Conservation (phyloP, 2,888 invertebrate species). For the Conops quadrifasciatus region DNA sequence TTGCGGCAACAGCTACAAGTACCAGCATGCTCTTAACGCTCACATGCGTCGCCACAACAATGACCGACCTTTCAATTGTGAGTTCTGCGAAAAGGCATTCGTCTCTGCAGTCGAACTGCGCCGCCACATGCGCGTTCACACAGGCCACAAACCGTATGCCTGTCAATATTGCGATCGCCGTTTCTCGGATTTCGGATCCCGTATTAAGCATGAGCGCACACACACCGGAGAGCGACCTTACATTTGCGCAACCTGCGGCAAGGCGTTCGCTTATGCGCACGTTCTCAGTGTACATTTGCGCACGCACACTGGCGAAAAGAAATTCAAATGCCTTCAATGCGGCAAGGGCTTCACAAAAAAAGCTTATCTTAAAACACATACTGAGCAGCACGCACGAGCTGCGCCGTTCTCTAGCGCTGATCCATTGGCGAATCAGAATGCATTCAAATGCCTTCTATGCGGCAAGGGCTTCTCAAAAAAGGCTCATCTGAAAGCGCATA, state of each 20-base stretch:
- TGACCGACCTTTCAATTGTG: slow-evolving; percentile 59
- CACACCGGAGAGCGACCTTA: slow-evolving; percentile 64
- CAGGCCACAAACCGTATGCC: slow-evolving; percentile 63
- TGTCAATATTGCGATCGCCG: slow-evolving; percentile 62
- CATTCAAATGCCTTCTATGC: slow-evolving; percentile 60
- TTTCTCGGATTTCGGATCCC: slow-evolving; percentile 65
- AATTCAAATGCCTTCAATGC: slow-evolving; percentile 60
- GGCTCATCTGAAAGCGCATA: slow-evolving; percentile 57
- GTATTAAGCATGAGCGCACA: slow-evolving; percentile 64
- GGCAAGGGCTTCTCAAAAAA: slow-evolving; percentile 64
- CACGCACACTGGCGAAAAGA: slow-evolving; percentile 63
- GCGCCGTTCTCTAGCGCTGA: neutral
- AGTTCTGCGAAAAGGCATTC: slow-evolving; percentile 63
- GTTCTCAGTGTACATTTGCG: slow-evolving; percentile 61
- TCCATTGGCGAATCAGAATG: slow-evolving; percentile 62
- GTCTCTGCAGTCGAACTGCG: slow-evolving; percentile 63
- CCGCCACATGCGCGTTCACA: slow-evolving; percentile 65
- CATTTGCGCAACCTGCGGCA: slow-evolving; percentile 58
- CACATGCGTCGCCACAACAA: slow-evolving; percentile 64
- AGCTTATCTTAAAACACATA: slow-evolving; percentile 57
- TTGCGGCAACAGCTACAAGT: slow-evolving; percentile 64
- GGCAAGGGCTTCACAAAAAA: slow-evolving; percentile 64
- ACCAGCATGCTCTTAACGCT: slow-evolving; percentile 62
- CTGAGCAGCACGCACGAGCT: slow-evolving; percentile 52
- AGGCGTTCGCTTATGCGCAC: slow-evolving; percentile 63